Evolutionary conservation across 2,113 vertebrate species (phyloP), one percentile per base, ranked within the genome.

Genomic region (Alaudala cheleensis): DNA sequence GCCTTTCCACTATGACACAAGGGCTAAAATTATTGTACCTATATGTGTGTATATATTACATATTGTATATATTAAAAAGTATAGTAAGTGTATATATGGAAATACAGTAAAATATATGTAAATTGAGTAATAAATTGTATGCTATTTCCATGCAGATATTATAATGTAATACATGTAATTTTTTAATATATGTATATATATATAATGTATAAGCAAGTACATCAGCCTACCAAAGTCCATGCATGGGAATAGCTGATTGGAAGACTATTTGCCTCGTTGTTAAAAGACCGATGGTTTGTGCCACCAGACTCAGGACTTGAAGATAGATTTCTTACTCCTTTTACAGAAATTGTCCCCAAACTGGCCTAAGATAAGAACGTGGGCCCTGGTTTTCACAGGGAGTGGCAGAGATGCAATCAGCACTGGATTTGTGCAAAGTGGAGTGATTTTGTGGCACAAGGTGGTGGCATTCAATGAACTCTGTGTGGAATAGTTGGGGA

Each of bases 1-100:
- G 37, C 65, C 23, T 81, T 95, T 84, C 66, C 16, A 60, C 47
- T 53, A 2, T 73, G 49, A 37, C 20, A 57, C 0, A 6, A 86
- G 18, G 28, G 37, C 45, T 90, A 40, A 44, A 83, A 50, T 57
- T 88, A 60, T 31, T 42, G 10, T 51, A 71, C 14, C 4, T 72
- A 4, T 23, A 13, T 33, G 12, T 40, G 3, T 57, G 2, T 57
- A 1, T 28, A 4, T 29, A 4, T 44, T 64, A 13, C 18, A 14
- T 16, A 9, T 39, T 58, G 67, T 58, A 8, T n/a, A 54, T 34
- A 50, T 14, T 20, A 6, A 1, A 29, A 61, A 11, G 11, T 54
- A 57, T 31, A 45, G 4, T 40, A 53, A 64, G 42, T 42, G 29
- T n/a, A 28, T 14, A 17, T 42, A 42, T 78, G 45, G 60, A 54